Evolutionary conservation across 2,888 invertebrate species (phyloP), one percentile per base, ranked within the genome.

Genomic region (Philaethria dido): DNA sequence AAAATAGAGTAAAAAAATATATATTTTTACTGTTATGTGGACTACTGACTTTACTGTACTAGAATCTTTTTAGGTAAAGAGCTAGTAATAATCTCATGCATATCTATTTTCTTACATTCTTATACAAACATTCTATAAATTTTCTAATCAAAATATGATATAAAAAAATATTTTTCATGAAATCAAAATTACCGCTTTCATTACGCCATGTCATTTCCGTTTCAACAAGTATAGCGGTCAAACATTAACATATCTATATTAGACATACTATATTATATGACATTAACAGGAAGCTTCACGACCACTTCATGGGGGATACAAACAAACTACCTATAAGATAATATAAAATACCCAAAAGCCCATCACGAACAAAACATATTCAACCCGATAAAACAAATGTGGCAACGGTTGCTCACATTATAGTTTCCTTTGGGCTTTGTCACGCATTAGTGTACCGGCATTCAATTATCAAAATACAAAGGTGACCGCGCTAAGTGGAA

Each of bases 401-500:
- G 62, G 33, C 52, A 66, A 63, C 62, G 54, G 55, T 45, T 65
- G 57, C 61, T 64, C 69, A 62, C 61, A 55, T 71, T 66, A 68
- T 61, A 50, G 69, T 66, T 72, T 69, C 72, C 70, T 70, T 67
- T 65, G 67, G 68, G 67, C 54, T 64, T 63, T 70, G 67, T 74
- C 68, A 55, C 60, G 62, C 57, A 63, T 69, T 65, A 74, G 71
- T 68, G 73, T 71, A 68, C 71, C 64, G 74, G 71, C 72, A 74
- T 77, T 77, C 75, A 78, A 78, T 80, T 77, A 78, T 74, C 71
- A 75, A 79, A 75, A 74, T 69, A 76, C 76, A 78, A 78, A 78
- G 77, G 75, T 77, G 73, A 75, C 78, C 77, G 77, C 71, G 64
- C 79, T 85, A 82, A 86, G 83, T 86, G 80, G 81, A 82, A 83